Evolutionary conservation across 2,797 vertebrate species (phyloP).

Genomic region (Setipinna tenuifilis): DNA sequence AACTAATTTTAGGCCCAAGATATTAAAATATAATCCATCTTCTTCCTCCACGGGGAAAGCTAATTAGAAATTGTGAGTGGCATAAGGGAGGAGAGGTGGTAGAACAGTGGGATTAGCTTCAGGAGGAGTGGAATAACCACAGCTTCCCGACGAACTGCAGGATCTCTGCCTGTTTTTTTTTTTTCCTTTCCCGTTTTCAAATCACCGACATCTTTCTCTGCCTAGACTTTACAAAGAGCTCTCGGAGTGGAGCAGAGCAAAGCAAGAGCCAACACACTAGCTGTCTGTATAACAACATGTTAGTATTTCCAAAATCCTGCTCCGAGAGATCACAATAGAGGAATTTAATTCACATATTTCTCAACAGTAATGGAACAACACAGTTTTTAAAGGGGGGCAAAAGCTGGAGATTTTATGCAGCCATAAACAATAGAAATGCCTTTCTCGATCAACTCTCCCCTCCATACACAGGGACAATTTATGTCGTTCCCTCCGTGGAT

Average conservation of each 20-base stretch:
- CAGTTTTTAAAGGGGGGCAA: not conserved
- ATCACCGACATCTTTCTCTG: not conserved
- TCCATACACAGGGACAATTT: conserved; percentile 53
- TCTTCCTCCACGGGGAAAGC: conserved; percentile 73
- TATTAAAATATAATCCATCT: conserved; percentile 94
- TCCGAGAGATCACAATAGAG: not conserved
- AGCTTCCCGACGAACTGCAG: conserved; percentile 47
- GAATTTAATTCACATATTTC: not conserved
- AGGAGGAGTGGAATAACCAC: conserved; percentile 41
- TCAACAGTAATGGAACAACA: not conserved
- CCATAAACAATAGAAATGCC: conserved; percentile 2
- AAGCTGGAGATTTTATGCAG: not conserved
- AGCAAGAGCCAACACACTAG: not conserved
- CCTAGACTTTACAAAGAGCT: conserved; percentile 8
- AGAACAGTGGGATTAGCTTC: conserved; percentile 76
- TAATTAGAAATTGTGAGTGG: conserved; percentile 90
- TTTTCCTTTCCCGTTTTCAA: not conserved
- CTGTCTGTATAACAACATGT: not conserved
- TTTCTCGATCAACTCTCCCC: not conserved
- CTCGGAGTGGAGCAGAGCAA: not conserved
- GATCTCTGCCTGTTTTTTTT: conserved; percentile 45
- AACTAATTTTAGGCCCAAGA: conserved; percentile 90
- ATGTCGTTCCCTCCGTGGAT: conserved; percentile 25
- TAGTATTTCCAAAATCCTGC: not conserved
- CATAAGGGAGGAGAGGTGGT: conserved; percentile 76